Percentiles rank a stretch among this genome's conserved stretches.
Evolutionary conservation across 2,888 invertebrate species (phyloP).

Genomic region (Papilio elwesi): DNA sequence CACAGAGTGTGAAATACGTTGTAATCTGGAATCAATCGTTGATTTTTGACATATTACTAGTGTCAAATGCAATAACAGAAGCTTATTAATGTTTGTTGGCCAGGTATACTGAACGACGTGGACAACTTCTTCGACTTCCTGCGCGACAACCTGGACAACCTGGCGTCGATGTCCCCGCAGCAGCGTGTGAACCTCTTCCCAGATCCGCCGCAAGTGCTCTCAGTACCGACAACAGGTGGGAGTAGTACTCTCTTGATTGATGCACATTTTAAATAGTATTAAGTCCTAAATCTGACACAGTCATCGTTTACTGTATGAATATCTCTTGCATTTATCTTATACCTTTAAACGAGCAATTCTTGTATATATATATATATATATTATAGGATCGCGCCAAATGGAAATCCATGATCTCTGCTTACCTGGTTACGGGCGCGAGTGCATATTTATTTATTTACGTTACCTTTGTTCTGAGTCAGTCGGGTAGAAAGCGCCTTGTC

Average conservation of each 20-base stretch:
- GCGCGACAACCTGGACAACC: slow-evolving; percentile 76
- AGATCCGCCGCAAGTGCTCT: slow-evolving; percentile 68
- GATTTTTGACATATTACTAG: no score
- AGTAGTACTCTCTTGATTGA: slow-evolving; percentile 1
- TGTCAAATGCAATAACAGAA: not conserved
- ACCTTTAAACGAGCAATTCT: no score
- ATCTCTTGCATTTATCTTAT: no score
- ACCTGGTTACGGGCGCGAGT: no score
- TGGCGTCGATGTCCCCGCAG: slow-evolving; percentile 71
- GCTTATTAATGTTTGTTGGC: not conserved
- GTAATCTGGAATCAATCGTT: no score
- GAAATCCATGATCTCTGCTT: no score
- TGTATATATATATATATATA: no score
- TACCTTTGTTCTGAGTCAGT: no score
- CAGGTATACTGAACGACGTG: slow-evolving; percentile 82
- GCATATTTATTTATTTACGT: no score
- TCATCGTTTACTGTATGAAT: not conserved
- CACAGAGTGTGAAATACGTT: no score
- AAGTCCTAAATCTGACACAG: not conserved
- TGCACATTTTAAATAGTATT: not conserved
- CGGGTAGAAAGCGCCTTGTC: no score
- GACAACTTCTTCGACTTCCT: slow-evolving; percentile 82
- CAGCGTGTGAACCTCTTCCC: slow-evolving; percentile 66
- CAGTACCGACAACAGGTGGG: slow-evolving; percentile 66
- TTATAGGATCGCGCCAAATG: no score